Evolutionary conservation across 2,113 vertebrate species (phyloP).

Genomic region (Romanogobio albipinnatus): DNA sequence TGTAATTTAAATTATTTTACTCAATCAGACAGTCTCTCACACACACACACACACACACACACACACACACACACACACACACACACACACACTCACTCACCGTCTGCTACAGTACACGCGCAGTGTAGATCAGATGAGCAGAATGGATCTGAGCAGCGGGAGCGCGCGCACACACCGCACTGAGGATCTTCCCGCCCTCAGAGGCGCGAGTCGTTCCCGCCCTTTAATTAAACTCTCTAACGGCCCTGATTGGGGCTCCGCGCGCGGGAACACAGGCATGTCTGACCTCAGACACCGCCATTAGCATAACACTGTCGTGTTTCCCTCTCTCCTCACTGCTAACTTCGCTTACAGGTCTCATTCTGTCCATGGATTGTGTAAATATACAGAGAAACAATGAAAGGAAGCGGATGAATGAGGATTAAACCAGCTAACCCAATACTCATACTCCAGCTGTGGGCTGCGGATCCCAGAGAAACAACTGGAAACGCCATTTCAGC

Average conservation of each 20-base stretch:
- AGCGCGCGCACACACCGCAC: neutral
- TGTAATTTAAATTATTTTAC: too few species aligned
- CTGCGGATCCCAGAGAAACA: too few species aligned
- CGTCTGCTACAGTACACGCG: neutral
- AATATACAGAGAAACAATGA: neutral
- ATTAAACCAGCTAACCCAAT: neutral
- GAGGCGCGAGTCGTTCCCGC: neutral
- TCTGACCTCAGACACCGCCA: neutral
- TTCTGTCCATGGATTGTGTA: neutral
- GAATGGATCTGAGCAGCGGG: neutral
- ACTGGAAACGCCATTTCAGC: too few species aligned
- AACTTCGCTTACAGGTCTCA: neutral
- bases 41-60: too few species aligned
- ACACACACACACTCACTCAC: neutral
- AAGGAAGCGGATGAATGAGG: neutral
- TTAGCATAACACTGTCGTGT: neutral
- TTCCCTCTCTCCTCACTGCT: neutral
- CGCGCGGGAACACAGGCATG: neutral
- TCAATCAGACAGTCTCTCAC: too few species aligned
- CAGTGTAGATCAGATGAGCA: neutral
- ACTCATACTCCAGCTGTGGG: too few species aligned
- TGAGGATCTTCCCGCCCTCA: neutral
- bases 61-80: too few species aligned
- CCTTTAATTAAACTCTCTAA: neutral
- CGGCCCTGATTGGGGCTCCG: neutral